Base-by-base conservation (phyloP, 2,797 vertebrate genomes). In the Acanthornis magna region DNA sequence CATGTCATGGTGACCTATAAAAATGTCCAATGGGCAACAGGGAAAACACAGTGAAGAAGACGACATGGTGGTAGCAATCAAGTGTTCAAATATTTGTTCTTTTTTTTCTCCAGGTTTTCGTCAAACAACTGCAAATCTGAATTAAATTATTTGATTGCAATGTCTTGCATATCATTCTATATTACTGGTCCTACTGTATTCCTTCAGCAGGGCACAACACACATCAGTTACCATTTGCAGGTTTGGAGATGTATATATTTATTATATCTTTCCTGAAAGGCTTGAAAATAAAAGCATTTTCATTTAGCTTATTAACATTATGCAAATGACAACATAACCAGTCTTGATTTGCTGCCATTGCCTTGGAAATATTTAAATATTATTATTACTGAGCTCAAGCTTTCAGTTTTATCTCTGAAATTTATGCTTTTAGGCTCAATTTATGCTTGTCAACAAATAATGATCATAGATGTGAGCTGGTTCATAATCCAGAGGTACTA, bases 381-480 rank as follows among this genome's bases (percentile, higher is more conserved):
- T 94, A 95, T 97, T 97, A 96, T 96, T 96, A 95, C 86, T 94
- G 95, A 96, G 81, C 87, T 95, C 62, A 80, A 93, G 87, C 91
- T 97, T 97, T 89, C 75, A 96, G 62, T 95, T 97, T 97, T 97
- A 95, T 96, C 94, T 97, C 51, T 68, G 95, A 97, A 98, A 98
- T 98, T 97, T 97, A 97, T 97, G 97, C 94, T 98, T 97, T 98
- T 97, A 96, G 87, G 95, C 91, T 97, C 96, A 97, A 97, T 97
- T 97, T 98, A 96, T 98, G 96, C 97, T 97, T 98, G 96, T 98
- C 97, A 98, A 98, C 97, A 98, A 97, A 97, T 97, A 98, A 97
- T 97, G 97, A 97, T 98, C 97, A 97, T 94, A 97, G 97, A 97
- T 97, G 97, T 97, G 96, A 97, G 95, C 95, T 96, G 97, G 96